Conservation (phyloP, 2,888 invertebrate genomes). For the Drosophila ezoana region DNA sequence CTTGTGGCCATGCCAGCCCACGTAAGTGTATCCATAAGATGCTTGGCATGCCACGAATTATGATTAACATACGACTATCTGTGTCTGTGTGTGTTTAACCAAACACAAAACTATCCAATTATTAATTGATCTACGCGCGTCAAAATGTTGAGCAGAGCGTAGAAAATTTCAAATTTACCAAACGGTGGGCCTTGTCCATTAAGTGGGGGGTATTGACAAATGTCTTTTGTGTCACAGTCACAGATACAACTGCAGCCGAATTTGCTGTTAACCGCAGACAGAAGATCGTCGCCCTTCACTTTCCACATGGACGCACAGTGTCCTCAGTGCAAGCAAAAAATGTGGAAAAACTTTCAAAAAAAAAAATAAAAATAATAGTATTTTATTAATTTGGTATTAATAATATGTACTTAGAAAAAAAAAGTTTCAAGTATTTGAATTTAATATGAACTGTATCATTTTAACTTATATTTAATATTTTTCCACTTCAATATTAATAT, state of each 20-base stretch:
- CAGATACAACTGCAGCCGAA: slow-evolving; percentile 34
- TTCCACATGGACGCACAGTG: slow-evolving; percentile 36
- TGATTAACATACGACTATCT: slow-evolving; percentile 57
- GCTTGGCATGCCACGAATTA: slow-evolving; percentile 41
- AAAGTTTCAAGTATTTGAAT: too few species aligned
- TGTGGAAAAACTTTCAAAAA: too few species aligned
- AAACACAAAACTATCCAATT: slow-evolving; percentile 22
- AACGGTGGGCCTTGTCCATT: slow-evolving; percentile 40
- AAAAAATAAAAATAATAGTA: too few species aligned
- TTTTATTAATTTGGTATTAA: too few species aligned
- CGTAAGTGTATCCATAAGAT: slow-evolving; percentile 14
- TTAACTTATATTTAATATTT: too few species aligned
- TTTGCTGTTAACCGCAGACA: slow-evolving; percentile 35
- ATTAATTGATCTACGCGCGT: slow-evolving; percentile 75
- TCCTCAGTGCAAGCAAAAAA: too few species aligned
- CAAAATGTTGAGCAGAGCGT: slow-evolving; percentile 66
- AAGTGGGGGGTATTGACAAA: slow-evolving; percentile 81
- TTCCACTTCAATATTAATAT: too few species aligned
- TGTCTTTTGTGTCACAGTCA: slow-evolving; percentile 69
- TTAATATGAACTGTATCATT: too few species aligned
- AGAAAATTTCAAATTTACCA: background rate
- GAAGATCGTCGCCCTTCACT: slow-evolving; percentile 52
- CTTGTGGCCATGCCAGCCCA: slow-evolving; percentile 9
- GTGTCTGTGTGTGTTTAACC: slow-evolving; percentile 4
- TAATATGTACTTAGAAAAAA: too few species aligned